Evolutionary conservation across 2,797 vertebrate species (phyloP).

Genomic region (Sebastes minor): DNA sequence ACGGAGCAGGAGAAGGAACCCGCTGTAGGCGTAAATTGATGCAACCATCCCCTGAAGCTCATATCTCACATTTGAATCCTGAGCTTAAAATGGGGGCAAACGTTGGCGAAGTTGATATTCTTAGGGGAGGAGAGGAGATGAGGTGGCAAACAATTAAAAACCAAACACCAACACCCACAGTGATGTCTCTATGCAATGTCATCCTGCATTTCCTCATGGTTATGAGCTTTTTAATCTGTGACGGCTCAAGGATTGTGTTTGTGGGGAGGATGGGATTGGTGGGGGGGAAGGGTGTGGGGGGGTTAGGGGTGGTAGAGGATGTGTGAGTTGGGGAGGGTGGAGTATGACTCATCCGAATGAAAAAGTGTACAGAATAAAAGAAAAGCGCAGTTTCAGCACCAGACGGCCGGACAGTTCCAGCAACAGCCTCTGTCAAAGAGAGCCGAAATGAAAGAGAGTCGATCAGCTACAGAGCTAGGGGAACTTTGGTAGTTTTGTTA

Average conservation of each 20-base stretch:
- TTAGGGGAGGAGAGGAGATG: not conserved
- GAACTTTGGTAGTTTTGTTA: not conserved
- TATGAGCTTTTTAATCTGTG: slow-evolving; percentile 69
- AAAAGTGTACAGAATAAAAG: slow-evolving; percentile 33
- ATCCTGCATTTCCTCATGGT: slow-evolving; percentile 48
- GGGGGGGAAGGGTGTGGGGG: not conserved
- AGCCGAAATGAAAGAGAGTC: not conserved
- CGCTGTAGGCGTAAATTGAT: slow-evolving; percentile 30
- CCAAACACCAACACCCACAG: slow-evolving; percentile 26
- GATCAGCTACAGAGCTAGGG: not conserved
- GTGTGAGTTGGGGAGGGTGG: slow-evolving; percentile 30
- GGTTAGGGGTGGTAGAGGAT: slow-evolving; percentile 6
- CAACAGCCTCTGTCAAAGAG: slow-evolving; percentile 3
- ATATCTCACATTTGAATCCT: slow-evolving; percentile 25
- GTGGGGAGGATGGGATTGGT: not conserved
- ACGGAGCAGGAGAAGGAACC: slow-evolving; percentile 21
- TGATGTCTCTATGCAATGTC: slow-evolving; percentile 47
- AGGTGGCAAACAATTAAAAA: slow-evolving; percentile 29
- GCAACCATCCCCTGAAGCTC: slow-evolving; percentile 39
- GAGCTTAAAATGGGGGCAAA: slow-evolving; percentile 46
- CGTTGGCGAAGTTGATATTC: slow-evolving; percentile 23
- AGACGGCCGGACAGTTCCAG: slow-evolving; percentile 47
- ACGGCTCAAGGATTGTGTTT: slow-evolving; percentile 48
- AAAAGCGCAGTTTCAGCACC: slow-evolving; percentile 65
- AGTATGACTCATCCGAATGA: slow-evolving; percentile 67